Evolutionary conservation across 2,888 invertebrate genomes (phyloP).

Genomic region (Lasioglossum pauxillum): DNA sequence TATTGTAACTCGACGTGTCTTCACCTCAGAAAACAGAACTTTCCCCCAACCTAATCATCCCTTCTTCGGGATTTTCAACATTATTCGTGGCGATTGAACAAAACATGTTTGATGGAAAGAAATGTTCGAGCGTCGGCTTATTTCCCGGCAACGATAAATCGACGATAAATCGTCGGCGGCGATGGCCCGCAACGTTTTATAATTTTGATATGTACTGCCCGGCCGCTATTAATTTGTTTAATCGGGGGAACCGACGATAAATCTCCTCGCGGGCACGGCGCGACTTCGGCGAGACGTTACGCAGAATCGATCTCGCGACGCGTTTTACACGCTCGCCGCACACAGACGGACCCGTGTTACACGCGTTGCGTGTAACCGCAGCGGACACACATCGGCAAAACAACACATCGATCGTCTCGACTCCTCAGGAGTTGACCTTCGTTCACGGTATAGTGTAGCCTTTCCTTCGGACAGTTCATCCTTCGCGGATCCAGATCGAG

Average conservation of each 20-base stretch:
- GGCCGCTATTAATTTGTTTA: constrained; percentile 7
- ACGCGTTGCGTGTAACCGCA: constrained; percentile 62
- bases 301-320: constrained; percentile 33
- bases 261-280: background rate
- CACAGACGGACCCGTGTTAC: constrained; percentile 32
- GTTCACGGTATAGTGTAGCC: constrained; percentile 57
- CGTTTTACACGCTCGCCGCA: constrained; percentile 40
- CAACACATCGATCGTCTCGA: constrained; percentile 57
- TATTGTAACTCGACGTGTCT: too few relatives aligned
- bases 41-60: too few relatives aligned
- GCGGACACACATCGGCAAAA: constrained; percentile 39
- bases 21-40: too few relatives aligned
- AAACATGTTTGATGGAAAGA: background rate
- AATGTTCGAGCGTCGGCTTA: background rate
- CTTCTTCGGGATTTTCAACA: too few relatives aligned
- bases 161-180: background rate
- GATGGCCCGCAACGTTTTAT: background rate
- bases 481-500: constrained; percentile 54
- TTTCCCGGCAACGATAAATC: too few relatives aligned
- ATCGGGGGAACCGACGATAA: background rate
- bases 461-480: constrained; percentile 56
- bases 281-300: constrained; percentile 15
- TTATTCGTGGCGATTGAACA: background rate
- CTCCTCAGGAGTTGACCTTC: constrained; percentile 65
- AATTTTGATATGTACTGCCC: constrained; percentile 2